Evolutionary conservation across 1,140 invertebrate genomes (phyloP), one percentile per base, ranked within the genome.

Genomic region (Ylistrum balloti): DNA sequence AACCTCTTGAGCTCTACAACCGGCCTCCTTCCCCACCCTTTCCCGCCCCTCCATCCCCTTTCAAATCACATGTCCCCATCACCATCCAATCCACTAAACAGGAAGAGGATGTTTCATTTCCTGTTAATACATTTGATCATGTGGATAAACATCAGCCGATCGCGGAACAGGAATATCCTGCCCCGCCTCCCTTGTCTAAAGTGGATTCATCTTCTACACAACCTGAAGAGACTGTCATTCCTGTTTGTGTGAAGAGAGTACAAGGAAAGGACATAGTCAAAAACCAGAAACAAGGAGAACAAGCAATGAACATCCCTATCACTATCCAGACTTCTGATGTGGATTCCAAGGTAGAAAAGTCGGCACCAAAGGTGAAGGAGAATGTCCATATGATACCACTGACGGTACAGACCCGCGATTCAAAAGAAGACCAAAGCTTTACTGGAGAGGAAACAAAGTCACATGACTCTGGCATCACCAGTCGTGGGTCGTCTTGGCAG

Each of bases 401-500:
- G 33, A 91, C 87, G 17, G 92, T 94, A 10, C 92, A 92, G 33
- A 92, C 92, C 32, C 91, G 91, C 5, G 33, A 34, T 45, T 28
- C 89, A 41, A 41, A 74, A 28, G 56, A 90, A 88, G 88, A 89
- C 86, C 90, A 89, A 85, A 90, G 88, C 88, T 88, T 91, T 88
- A 74, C 89, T 86, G 88, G 87, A 41, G 90, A 93, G 32, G 88
- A 91, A 33, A 88, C 93, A 22, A 85, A 90, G 87, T 90, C 90
- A 74, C 74, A 90, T 35, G 90, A 93, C 48, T 93, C 93, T 20
- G 90, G 91, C 48, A 93, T 93, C 38, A 92, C 91, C 11, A 92
- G 91, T 88, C 85, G 91, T 74, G 91, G 89, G 85, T 91, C 92
- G 22, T 91, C 93, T 11, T 93, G 92, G 93, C 91, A 93, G 85